Conservation (phyloP, 2,888 invertebrate genomes). For the Chromoteleia sp. region DNA sequence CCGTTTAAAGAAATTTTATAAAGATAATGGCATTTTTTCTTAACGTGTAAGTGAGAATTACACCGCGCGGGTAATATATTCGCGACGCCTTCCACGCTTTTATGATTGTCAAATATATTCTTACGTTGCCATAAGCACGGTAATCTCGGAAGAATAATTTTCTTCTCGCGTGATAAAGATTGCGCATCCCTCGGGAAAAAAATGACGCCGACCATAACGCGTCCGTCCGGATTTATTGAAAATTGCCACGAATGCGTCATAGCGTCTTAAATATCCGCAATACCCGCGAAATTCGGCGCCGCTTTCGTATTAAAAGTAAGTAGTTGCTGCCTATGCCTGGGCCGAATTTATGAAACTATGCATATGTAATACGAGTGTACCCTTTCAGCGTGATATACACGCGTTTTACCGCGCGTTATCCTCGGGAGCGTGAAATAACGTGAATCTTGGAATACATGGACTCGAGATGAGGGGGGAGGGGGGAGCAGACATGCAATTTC, state of each 20-base stretch:
- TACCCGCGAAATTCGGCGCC: conserved; percentile 45
- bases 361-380: conserved; percentile 76
- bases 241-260: conserved; percentile 59
- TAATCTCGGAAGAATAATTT: conserved; percentile 51
- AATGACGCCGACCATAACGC: conserved; percentile 31
- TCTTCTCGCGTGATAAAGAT: conserved; percentile 35
- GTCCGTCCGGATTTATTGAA: conserved; percentile 60
- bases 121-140: conserved; percentile 44
- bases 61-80: conserved; percentile 20
- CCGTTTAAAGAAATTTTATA: conserved; percentile 21
- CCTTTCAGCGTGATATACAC: conserved; percentile 54
- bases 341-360: conserved; percentile 80
- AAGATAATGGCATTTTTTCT: conserved; percentile 32
- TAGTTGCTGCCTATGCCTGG: conserved; percentile 42
- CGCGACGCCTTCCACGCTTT: conserved; percentile 21
- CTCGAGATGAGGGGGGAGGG: background rate
- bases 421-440: conserved; percentile 64
- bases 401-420: conserved; percentile 53
- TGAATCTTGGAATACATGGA: conserved; percentile 70
- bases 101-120: conserved; percentile 57
- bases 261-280: conserved; percentile 33
- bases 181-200: conserved; percentile 13
- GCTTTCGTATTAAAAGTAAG: conserved; percentile 67
- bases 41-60: conserved; percentile 38
- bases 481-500: conserved; percentile 75